Conservation (phyloP, 2,113 vertebrate species). For the human (Homo sapiens) region GRCh38 chr7:124110001-124110500, state of each 20-base stretch:
- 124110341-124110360: neutral
- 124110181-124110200: neutral
- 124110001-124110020: no score
- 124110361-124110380: neutral
- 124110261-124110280: neutral
- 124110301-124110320: neutral
- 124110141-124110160: no score
- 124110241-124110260: neutral
- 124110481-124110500: neutral
- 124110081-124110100: no score
- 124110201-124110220: neutral
- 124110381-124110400: neutral
- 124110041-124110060: neutral
- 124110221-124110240: neutral
- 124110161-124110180: no score
- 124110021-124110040: no score
- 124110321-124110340: neutral
- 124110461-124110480: neutral
- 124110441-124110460: neutral
- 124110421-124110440: neutral
- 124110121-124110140: no score
- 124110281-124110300: neutral
- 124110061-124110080: neutral
- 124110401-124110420: neutral
- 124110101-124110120: no score